These are phyloP conservation scores for Pseudachorutes palmiensis DNA, from an alignment of 1,140 invertebrate species.

Conservation along the genomic window DNA sequence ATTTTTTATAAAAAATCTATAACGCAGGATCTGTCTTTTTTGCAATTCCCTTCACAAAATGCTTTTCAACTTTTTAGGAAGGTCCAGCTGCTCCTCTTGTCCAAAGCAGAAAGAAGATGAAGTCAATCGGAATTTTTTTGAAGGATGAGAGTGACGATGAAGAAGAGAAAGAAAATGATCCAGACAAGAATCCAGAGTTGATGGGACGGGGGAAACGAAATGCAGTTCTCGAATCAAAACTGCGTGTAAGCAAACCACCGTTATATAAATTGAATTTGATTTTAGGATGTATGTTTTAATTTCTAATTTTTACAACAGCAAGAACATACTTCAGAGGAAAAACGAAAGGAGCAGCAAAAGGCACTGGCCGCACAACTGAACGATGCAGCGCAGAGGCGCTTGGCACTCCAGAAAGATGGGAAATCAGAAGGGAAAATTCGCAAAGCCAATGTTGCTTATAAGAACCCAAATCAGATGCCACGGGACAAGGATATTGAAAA, in stretches of 20 bases:
- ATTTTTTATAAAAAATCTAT: no score
- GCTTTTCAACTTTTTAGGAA: constrained; percentile 46
- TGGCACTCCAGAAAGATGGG: constrained; percentile 75
- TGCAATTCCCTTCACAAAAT: not conserved
- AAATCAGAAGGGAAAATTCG: constrained; percentile 83
- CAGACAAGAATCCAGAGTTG: constrained; percentile 50
- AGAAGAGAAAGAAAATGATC: constrained; percentile 67
- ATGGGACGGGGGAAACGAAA: constrained; percentile 78
- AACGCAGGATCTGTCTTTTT: not conserved
- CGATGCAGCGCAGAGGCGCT: constrained; percentile 79
- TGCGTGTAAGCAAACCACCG: constrained; percentile 55
- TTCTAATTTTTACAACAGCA: constrained; percentile 46
- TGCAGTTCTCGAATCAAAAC: constrained; percentile 88
- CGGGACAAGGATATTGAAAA: constrained; percentile 86
- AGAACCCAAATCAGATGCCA: constrained; percentile 83
- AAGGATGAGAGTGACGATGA: constrained; percentile 70
- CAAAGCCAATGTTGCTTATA: constrained; percentile 93
- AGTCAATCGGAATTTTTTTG: constrained; percentile 92
- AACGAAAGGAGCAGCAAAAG: constrained; percentile 91
- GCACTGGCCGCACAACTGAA: constrained; percentile 86
- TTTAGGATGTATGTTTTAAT: no score
- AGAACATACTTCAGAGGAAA: constrained; percentile 93
- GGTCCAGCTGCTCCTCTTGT: constrained; percentile 78
- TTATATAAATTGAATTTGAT: not conserved
- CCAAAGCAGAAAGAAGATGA: constrained; percentile 88